Evolutionary conservation across 2,113 vertebrate genomes (phyloP).

Genomic region (Corythaixoides concolor): DNA sequence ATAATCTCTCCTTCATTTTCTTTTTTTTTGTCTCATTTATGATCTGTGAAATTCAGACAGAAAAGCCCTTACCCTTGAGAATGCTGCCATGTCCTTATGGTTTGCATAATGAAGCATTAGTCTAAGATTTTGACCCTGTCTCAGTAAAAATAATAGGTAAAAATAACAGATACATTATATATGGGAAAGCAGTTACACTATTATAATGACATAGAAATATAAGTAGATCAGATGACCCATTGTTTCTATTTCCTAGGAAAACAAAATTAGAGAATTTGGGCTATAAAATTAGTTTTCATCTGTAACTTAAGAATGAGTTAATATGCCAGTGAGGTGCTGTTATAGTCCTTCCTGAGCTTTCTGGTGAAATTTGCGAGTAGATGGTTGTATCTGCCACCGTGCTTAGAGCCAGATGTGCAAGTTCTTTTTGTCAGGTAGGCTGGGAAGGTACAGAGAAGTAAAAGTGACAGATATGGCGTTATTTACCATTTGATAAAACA

Average conservation of each 20-base stretch:
- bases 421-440: not conserved
- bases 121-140: not conserved
- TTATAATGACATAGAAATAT: not conserved
- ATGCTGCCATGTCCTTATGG: not conserved
- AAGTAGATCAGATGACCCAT: not conserved
- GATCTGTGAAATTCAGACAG: not conserved
- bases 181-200: not conserved
- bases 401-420: not conserved
- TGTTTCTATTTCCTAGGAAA: not conserved
- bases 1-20: not conserved
- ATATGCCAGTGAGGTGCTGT: not conserved
- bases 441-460: not conserved
- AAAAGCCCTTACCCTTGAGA: not conserved
- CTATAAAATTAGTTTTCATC: not conserved
- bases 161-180: not conserved
- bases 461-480: not conserved
- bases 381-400: not conserved
- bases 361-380: not conserved
- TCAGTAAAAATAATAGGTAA: not conserved
- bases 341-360: not conserved
- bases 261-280: not conserved
- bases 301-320: not conserved
- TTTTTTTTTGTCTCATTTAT: not conserved
- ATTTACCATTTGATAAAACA: not conserved
- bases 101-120: fast-evolving